A percentile compares a stretch with the other conserved stretches of the same genome.
Conservation (phyloP, 2,888 invertebrate genomes). For the Mesorhabditis sp. region DNA sequence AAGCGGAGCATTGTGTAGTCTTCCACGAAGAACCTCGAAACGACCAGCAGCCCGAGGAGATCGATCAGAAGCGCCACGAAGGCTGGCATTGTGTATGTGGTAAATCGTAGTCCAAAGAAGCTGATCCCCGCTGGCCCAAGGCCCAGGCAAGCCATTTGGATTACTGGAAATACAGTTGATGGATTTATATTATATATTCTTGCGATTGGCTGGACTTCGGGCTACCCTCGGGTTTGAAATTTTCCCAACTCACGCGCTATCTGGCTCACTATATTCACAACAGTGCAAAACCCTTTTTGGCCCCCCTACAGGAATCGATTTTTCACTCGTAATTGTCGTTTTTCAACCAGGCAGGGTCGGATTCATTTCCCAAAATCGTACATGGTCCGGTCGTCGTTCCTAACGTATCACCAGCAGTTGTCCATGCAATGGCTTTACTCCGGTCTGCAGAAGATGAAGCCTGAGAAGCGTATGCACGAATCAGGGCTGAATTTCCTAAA, state of each 20-base stretch:
- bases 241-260: too few relatives aligned
- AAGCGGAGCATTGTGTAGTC: background rate
- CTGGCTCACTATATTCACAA: background rate
- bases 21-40: constrained; percentile 1
- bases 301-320: background rate
- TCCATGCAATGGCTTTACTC: background rate
- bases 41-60: background rate
- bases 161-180: background rate
- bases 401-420: background rate
- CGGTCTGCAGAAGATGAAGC: background rate
- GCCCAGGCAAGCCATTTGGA: background rate
- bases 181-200: too few relatives aligned
- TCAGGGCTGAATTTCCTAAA: constrained; percentile 1
- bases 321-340: background rate
- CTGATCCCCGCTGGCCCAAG: background rate
- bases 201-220: too few relatives aligned
- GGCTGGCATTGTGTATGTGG: background rate
- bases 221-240: too few relatives aligned
- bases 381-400: background rate
- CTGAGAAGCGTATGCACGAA: background rate
- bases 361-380: background rate
- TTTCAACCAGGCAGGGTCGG: too few relatives aligned
- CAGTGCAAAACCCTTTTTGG: background rate
- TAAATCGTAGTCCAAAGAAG: background rate
- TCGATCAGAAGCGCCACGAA: background rate